Percentiles rank a stretch among this genome's conserved stretches.
These are phyloP conservation scores for Perizoma affinitatum DNA, from an alignment of 2,888 invertebrate species.

Conservation along the genomic window DNA sequence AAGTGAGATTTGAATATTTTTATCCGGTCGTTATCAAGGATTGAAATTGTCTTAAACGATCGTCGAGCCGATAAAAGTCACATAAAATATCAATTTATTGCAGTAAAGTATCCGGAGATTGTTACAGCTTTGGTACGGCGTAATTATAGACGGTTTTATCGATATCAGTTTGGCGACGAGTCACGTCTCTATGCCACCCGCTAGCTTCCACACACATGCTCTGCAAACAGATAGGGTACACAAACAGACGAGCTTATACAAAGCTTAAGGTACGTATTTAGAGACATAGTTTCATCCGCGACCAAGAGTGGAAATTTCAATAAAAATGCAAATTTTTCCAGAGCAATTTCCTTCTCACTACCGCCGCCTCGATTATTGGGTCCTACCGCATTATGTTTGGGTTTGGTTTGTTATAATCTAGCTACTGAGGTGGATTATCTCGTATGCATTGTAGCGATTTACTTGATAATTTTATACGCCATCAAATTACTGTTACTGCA, in stretches of 20 bases:
- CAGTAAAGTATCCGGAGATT: slow-evolving; percentile 38
- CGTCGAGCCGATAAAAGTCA: slow-evolving; percentile 40
- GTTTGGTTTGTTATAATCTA: slow-evolving; percentile 59
- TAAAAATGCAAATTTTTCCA: slow-evolving; percentile 81
- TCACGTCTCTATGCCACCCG: slow-evolving; percentile 48
- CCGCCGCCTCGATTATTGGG: slow-evolving; percentile 70
- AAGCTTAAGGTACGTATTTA: slow-evolving; percentile 75
- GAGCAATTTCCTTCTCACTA: slow-evolving; percentile 75
- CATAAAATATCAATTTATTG: slow-evolving; percentile 45
- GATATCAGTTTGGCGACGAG: slow-evolving; percentile 44
- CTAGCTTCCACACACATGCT: slow-evolving; percentile 46
- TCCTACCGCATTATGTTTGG: slow-evolving; percentile 69
- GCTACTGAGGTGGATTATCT: slow-evolving; percentile 53
- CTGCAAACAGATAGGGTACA: slow-evolving; percentile 45
- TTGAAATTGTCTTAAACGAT: slow-evolving; percentile 39
- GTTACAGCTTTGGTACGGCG: slow-evolving; percentile 20
- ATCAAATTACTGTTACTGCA: slow-evolving; percentile 63
- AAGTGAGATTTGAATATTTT: slow-evolving; percentile 41
- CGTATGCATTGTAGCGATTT: slow-evolving; percentile 53
- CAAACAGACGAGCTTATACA: slow-evolving; percentile 60
- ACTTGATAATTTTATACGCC: slow-evolving; percentile 63
- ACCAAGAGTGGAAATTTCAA: slow-evolving; percentile 80
- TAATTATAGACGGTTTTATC: slow-evolving; percentile 45
- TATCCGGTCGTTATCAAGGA: slow-evolving; percentile 36
- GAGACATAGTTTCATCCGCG: slow-evolving; percentile 76